Percentiles rank a stretch among this genome's conserved stretches.
Evolutionary conservation across 1,140 invertebrate species (phyloP).

Genomic region (Subanguina moxae): DNA sequence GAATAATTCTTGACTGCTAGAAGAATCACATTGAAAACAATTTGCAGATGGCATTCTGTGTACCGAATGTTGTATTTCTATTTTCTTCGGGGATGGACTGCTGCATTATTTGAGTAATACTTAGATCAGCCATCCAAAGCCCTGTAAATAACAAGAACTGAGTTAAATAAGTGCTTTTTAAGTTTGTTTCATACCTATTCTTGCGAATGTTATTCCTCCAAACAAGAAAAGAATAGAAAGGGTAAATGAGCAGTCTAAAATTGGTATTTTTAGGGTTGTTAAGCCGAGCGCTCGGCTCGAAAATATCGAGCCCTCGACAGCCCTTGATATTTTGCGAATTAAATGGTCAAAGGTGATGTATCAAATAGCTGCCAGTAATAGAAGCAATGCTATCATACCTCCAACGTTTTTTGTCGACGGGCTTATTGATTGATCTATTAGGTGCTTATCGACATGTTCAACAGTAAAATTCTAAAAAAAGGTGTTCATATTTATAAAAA

Average conservation of each 20-base stretch:
- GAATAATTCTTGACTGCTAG: background rate
- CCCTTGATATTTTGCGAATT: too few relatives aligned
- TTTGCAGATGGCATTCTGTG: slow-evolving; percentile 16
- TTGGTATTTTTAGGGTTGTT: background rate
- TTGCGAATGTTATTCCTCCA: background rate
- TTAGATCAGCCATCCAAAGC: slow-evolving; percentile 24
- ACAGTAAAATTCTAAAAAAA: slow-evolving; percentile 8
- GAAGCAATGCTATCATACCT: too few relatives aligned
- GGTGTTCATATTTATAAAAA: background rate
- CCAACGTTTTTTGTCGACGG: too few relatives aligned
- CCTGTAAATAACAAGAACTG: background rate
- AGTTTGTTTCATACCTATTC: background rate
- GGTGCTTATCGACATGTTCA: background rate
- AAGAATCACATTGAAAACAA: slow-evolving; percentile 3
- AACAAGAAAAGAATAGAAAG: background rate
- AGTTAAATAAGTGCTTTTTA: background rate
- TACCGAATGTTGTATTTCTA: slow-evolving; percentile 15
- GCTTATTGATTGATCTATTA: too few relatives aligned
- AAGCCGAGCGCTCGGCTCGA: too few relatives aligned
- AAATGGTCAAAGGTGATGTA: too few relatives aligned
- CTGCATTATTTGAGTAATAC: slow-evolving; percentile 30
- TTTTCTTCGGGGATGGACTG: slow-evolving; percentile 16
- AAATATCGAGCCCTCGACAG: too few relatives aligned
- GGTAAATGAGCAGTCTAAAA: background rate
- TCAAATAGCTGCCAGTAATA: too few relatives aligned